phyloP scores from a whole-genome alignment of 2,113 vertebrate species.

The Siniperca chuatsi region DNA sequence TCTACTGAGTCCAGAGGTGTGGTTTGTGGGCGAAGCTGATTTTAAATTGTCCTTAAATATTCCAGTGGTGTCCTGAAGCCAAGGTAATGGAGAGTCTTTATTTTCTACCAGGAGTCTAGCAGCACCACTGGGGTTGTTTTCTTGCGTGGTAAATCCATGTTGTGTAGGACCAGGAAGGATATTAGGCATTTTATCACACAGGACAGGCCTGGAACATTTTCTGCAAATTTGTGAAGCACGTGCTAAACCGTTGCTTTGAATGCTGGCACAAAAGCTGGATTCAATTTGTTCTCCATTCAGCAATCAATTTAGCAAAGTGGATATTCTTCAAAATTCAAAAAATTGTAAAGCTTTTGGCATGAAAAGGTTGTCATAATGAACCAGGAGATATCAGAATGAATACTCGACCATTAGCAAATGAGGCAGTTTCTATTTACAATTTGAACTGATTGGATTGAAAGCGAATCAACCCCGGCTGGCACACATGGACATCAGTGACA shows the following conservation, averaged over 20 bases:
- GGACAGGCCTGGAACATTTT: slow-evolving; percentile 47
- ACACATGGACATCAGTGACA: slow-evolving; percentile 39
- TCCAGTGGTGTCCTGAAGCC: background rate
- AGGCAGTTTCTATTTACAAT: slow-evolving; percentile 58
- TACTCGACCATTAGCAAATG: slow-evolving; percentile 61
- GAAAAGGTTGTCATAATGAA: slow-evolving; percentile 54
- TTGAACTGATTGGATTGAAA: slow-evolving; percentile 62
- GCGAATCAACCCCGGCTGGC: slow-evolving; percentile 37
- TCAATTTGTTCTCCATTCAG: slow-evolving; percentile 49
- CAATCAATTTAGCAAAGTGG: slow-evolving; percentile 60
- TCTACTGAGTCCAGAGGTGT: slow-evolving; percentile 3
- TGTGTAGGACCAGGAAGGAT: slow-evolving; percentile 29
- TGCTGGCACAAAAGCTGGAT: slow-evolving; percentile 58
- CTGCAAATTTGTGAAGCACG: slow-evolving; percentile 40
- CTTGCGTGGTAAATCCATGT: slow-evolving; percentile 26
- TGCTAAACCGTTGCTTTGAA: slow-evolving; percentile 51
- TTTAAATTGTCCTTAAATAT: slow-evolving; percentile 38
- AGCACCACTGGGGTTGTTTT: slow-evolving; percentile 8
- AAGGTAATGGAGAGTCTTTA: slow-evolving; percentile 21
- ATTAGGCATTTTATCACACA: slow-evolving; percentile 55
- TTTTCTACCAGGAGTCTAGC: slow-evolving; percentile 24
- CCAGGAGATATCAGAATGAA: slow-evolving; percentile 48
- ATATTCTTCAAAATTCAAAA: slow-evolving; percentile 53
- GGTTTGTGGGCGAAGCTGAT: slow-evolving; percentile 12
- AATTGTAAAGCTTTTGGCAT: slow-evolving; percentile 48